phyloP scores from a whole-genome alignment of 2,113 vertebrate genomes.

The Struthidea cinerea region DNA sequence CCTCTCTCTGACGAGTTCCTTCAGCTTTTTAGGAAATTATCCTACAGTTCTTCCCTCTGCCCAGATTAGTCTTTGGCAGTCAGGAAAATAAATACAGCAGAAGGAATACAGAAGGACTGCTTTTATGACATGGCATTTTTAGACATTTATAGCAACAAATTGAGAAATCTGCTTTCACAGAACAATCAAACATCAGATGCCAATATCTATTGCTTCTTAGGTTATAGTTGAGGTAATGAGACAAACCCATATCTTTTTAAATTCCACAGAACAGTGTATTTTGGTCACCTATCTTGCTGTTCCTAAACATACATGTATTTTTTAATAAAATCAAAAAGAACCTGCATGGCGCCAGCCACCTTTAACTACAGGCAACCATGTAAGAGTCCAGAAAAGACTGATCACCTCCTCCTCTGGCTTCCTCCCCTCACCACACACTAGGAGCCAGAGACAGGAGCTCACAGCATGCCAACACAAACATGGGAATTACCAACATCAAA shows the following conservation, averaged over 20 bases:
- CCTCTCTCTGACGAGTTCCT: neutral
- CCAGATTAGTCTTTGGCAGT: neutral
- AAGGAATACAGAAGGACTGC: neutral
- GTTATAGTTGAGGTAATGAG: neutral
- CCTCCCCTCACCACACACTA: neutral
- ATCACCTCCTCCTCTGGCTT: neutral
- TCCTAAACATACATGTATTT: neutral
- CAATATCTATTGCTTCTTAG: neutral
- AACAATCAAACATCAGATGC: neutral
- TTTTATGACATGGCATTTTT: neutral
- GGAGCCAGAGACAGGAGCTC: neutral
- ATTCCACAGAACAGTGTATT: neutral
- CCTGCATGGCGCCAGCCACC: neutral
- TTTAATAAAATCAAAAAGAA: neutral
- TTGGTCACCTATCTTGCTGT: neutral
- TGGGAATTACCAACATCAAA: neutral
- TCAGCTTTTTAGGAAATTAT: conserved; percentile 39
- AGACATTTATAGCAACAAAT: neutral
- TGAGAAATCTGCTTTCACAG: neutral
- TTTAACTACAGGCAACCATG: neutral
- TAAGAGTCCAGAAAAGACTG: neutral
- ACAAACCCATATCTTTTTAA: neutral
- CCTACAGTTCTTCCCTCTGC: neutral
- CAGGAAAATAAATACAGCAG: neutral
- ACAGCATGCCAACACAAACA: neutral